phyloP scores from a whole-genome alignment of 2,113 vertebrate genomes.

The Taurulus bubalis region DNA sequence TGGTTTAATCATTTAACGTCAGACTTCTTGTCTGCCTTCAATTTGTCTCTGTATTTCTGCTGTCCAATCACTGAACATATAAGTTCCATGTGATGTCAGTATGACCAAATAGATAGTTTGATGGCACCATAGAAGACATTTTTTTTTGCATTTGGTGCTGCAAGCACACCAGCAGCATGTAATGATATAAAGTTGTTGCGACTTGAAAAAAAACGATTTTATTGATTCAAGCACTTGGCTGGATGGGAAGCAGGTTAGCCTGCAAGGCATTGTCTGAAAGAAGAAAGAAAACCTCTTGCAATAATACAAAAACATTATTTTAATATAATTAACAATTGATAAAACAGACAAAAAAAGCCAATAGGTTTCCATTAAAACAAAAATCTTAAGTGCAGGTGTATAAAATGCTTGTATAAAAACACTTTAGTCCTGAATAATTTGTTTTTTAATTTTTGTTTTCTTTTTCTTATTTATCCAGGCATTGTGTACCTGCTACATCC shows the following conservation, averaged over 20 bases:
- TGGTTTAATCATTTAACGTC: not conserved
- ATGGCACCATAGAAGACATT: not conserved
- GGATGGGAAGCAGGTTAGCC: conserved; percentile 13
- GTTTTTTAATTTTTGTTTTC: no score
- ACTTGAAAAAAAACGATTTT: conserved; percentile 2
- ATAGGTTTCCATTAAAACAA: not conserved
- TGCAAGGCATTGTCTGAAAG: conserved; percentile 25
- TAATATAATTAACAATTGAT: not conserved
- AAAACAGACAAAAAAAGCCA: not conserved
- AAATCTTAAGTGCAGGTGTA: not conserved
- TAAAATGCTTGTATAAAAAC: not conserved
- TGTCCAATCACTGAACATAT: not conserved
- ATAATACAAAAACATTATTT: not conserved
- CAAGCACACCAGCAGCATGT: not conserved
- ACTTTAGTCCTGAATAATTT: not conserved
- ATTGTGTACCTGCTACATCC: not conserved
- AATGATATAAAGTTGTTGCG: conserved; percentile 5
- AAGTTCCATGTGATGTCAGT: not conserved
- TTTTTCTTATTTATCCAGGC: not conserved
- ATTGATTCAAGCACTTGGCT: conserved; percentile 24
- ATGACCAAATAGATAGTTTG: conserved; percentile 5
- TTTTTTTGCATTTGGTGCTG: not conserved
- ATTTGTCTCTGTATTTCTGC: conserved; percentile 18
- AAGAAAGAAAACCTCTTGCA: not conserved
- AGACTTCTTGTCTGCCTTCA: not conserved